Conservation (phyloP, 2,888 invertebrate species). For the Resseliella maxima region DNA sequence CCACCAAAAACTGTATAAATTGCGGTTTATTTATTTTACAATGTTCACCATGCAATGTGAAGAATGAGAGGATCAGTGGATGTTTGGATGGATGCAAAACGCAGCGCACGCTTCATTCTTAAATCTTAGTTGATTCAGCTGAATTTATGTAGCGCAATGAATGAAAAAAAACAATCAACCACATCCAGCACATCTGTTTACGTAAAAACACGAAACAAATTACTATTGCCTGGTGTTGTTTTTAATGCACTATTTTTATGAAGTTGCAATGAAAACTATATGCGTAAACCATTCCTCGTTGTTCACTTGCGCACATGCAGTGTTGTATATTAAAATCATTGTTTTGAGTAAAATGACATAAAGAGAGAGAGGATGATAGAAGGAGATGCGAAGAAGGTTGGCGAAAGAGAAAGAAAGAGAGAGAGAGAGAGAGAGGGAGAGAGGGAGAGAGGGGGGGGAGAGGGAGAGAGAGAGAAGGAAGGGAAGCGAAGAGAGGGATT, state of each 20-base stretch:
- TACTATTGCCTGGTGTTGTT: slow-evolving; percentile 23
- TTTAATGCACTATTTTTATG: slow-evolving; percentile 43
- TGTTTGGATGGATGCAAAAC: background rate
- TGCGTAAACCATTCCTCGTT: background rate
- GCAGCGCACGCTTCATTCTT: background rate
- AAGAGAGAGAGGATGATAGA: too few relatives aligned
- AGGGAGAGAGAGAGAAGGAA: too few relatives aligned
- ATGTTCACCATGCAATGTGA: too few relatives aligned
- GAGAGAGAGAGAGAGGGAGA: too few relatives aligned
- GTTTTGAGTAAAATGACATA: background rate
- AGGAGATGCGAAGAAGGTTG: too few relatives aligned
- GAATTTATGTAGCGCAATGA: slow-evolving; percentile 12
- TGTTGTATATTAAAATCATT: background rate
- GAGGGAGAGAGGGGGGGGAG: too few relatives aligned
- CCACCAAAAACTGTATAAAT: background rate
- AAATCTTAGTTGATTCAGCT: background rate
- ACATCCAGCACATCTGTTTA: slow-evolving; percentile 51
- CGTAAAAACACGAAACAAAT: slow-evolving; percentile 47
- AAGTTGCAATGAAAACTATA: background rate
- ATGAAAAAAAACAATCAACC: background rate
- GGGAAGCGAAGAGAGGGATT: too few relatives aligned
- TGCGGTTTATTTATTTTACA: background rate
- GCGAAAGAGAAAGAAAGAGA: too few relatives aligned
- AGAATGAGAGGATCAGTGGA: too few relatives aligned
- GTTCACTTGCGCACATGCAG: background rate